phyloP scores from a whole-genome alignment of 1,140 invertebrate genomes.

The Amphibalanus amphitrite region DNA sequence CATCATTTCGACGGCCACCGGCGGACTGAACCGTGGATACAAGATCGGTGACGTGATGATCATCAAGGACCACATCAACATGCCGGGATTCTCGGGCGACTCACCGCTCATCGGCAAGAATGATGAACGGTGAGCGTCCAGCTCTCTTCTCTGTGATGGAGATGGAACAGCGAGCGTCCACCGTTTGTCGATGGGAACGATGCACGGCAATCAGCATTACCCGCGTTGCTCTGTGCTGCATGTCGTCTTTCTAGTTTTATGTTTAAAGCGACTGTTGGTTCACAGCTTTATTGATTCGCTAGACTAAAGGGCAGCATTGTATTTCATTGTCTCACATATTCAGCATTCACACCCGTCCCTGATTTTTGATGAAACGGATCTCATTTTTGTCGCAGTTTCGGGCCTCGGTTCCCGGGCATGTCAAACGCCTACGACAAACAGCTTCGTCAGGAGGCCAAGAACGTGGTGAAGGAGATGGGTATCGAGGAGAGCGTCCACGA shows the following conservation, averaged over 20 bases:
- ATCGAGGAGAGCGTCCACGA: constrained; percentile 53
- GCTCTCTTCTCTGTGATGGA: no score
- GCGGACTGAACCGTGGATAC: constrained; percentile 68
- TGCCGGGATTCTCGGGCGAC: constrained; percentile 73
- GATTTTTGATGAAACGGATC: no score
- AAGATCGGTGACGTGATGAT: constrained; percentile 92
- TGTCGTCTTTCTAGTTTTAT: no score
- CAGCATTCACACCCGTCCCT: no score
- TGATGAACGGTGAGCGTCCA: constrained; percentile 47
- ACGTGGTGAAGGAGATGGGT: constrained; percentile 44
- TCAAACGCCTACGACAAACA: constrained; percentile 67
- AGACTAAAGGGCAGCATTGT: no score
- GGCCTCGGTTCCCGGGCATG: constrained; percentile 77
- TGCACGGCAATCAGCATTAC: no score
- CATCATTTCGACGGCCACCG: constrained; percentile 86
- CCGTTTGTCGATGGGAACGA: no score
- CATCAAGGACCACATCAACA: constrained; percentile 87
- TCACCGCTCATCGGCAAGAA: constrained; percentile 83
- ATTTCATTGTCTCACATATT: no score
- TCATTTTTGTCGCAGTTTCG: constrained; percentile 69
- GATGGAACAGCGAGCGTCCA: no score
- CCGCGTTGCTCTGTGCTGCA: no score
- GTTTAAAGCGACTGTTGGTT: no score
- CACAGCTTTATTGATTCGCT: no score
- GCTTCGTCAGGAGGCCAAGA: constrained; percentile 47